Conservation (phyloP, 2,888 invertebrate species). For the Drosophila ustulata region DNA sequence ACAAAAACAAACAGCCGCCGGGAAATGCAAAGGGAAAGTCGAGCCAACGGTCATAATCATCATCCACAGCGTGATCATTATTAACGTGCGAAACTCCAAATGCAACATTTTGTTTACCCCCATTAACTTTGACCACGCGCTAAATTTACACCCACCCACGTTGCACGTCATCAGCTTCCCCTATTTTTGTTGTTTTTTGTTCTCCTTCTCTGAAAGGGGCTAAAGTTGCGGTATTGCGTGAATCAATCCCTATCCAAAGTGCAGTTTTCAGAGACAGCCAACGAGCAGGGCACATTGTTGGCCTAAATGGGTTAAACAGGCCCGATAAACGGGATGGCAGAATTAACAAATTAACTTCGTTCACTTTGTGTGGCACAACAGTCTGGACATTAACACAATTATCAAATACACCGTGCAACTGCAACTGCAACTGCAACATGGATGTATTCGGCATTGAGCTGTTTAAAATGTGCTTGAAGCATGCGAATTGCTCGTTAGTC, state of each 20-base stretch:
- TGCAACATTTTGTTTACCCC: conserved; percentile 56
- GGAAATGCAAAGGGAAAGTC: conserved; percentile 32
- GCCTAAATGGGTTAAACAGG: conserved; percentile 47
- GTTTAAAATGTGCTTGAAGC: neutral
- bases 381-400: conserved; percentile 23
- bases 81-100: conserved; percentile 34
- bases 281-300: conserved; percentile 8
- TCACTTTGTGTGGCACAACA: conserved; percentile 6
- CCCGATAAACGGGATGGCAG: conserved; percentile 6
- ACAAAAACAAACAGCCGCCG: conserved; percentile 35
- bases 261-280: conserved; percentile 22
- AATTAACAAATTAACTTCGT: conserved; percentile 37
- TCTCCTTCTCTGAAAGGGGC: neutral
- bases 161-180: neutral
- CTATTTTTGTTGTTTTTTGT: neutral
- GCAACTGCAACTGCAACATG: neutral
- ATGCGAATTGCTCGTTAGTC: conserved; percentile 3
- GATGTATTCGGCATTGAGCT: neutral
- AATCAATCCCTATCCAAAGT: conserved; percentile 45
- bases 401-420: neutral
- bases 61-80: conserved; percentile 9
- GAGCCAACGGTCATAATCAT: conserved; percentile 31
- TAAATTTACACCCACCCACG: conserved; percentile 6
- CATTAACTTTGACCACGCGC: conserved; percentile 48
- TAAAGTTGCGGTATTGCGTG: conserved; percentile 17